Evolutionary conservation across 2,797 vertebrate genomes (phyloP).

Genomic region (Pempheris klunzingeri): DNA sequence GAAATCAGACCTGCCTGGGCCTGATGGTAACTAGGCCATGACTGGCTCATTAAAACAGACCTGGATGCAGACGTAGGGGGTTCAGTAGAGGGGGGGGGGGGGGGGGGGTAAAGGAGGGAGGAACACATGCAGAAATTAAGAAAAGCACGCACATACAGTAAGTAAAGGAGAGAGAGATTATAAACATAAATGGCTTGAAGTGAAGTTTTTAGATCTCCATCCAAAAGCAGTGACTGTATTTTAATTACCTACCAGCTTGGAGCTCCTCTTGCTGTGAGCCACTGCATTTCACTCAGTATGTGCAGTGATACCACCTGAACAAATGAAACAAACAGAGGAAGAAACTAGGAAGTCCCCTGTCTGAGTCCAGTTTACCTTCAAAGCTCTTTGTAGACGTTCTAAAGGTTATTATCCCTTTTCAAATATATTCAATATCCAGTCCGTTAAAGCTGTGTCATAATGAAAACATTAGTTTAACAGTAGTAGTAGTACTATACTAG

Average conservation of each 20-base stretch:
- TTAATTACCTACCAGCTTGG: neutral
- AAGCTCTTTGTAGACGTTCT: neutral
- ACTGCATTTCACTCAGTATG: neutral
- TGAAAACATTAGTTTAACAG: neutral
- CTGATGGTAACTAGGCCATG: slow-evolving; percentile 30
- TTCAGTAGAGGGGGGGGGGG: neutral
- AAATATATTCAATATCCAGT: neutral
- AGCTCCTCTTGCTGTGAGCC: neutral
- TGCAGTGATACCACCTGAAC: neutral
- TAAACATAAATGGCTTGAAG: neutral
- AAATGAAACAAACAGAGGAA: neutral
- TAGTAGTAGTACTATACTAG: too few species aligned
- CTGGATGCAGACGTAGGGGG: neutral
- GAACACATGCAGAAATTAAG: neutral
- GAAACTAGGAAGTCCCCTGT: neutral
- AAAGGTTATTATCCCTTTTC: neutral
- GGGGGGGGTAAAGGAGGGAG: too few species aligned
- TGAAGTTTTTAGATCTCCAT: neutral
- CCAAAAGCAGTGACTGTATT: neutral
- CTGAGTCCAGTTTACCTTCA: neutral
- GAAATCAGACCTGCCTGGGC: slow-evolving; percentile 47
- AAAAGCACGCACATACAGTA: neutral
- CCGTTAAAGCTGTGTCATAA: neutral
- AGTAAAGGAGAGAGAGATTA: neutral
- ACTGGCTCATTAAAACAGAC: slow-evolving; percentile 31